These are phyloP conservation scores for Drosophila prosaltans DNA, from an alignment of 1,140 invertebrate species.

Conservation along the genomic window DNA sequence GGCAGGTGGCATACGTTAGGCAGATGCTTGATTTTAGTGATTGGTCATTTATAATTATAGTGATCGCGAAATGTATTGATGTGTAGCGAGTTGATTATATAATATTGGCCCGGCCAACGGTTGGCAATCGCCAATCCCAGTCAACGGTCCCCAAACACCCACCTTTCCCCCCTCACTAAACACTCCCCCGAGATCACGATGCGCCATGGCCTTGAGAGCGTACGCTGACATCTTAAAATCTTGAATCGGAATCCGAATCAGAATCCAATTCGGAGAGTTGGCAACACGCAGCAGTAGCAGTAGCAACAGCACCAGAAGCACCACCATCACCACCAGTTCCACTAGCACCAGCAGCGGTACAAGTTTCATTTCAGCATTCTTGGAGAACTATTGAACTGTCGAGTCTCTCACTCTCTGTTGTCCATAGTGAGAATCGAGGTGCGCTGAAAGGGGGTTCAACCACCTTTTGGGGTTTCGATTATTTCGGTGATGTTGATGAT, in stretches of 20 bases:
- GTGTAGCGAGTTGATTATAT: conserved; percentile 10
- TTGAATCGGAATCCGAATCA: conserved; percentile 13
- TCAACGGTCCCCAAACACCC: neutral
- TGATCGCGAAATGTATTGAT: neutral
- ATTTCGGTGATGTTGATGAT: neutral
- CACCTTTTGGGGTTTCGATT: conserved; percentile 39
- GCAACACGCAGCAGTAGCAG: conserved; percentile 32
- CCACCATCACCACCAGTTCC: conserved; percentile 1
- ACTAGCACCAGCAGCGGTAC: conserved; percentile 11
- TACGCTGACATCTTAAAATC: conserved; percentile 61
- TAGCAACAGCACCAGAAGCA: conserved; percentile 16
- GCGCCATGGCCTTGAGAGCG: conserved; percentile 69
- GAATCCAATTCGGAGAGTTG: conserved; percentile 16
- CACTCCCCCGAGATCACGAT: conserved; percentile 32
- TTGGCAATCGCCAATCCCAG: neutral
- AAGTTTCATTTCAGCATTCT: conserved; percentile 70
- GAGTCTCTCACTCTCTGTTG: neutral
- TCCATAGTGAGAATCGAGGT: neutral
- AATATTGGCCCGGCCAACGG: neutral
- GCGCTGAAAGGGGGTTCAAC: conserved; percentile 40
- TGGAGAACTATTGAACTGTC: conserved; percentile 26
- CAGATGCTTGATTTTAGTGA: neutral
- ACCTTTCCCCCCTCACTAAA: neutral
- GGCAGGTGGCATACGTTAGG: conserved; percentile 3
- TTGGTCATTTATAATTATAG: conserved; percentile 4